Conservation (phyloP, 2,113 vertebrate species). For the pig (Sus scrofa) region T2T-Sscrofa CM000813.6:49509501-49510000, state of each 20-base stretch:
- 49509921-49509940: too few species aligned
- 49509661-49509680: background rate
- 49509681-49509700: background rate
- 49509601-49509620: background rate
- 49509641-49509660: background rate
- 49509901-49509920: too few species aligned
- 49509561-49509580: background rate
- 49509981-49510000: too few species aligned
- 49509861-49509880: too few species aligned
- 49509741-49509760: background rate
- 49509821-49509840: too few species aligned
- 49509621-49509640: background rate
- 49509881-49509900: too few species aligned
- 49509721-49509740: background rate
- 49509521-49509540: background rate
- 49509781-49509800: background rate
- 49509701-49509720: background rate
- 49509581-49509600: accelerated
- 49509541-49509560: background rate
- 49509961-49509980: too few species aligned
- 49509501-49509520: background rate
- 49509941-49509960: too few species aligned
- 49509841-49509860: too few species aligned
- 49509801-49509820: background rate
- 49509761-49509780: background rate